Conservation (phyloP, 2,888 invertebrate genomes). For the Rhagophthalmus giganteus region DNA sequence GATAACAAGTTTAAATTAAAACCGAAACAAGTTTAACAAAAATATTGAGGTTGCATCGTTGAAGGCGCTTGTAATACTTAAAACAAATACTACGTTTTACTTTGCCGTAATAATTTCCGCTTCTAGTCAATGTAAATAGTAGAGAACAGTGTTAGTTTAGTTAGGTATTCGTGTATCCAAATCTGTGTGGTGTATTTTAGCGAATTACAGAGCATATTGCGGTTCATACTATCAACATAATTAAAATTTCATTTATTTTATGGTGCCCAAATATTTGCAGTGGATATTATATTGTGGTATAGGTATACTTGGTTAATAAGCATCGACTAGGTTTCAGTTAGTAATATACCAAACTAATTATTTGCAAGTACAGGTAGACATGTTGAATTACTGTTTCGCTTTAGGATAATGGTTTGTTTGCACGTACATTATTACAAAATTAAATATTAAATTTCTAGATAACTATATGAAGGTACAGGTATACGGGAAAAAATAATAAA, state of each 20-base stretch:
- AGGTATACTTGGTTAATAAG: neutral
- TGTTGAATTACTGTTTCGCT: no score
- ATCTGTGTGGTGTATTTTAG: constrained; percentile 14
- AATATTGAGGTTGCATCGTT: no score
- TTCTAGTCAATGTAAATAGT: constrained; percentile 19
- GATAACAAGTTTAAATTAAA: no score
- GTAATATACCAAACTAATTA: neutral
- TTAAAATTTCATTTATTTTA: constrained; percentile 23
- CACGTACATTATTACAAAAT: no score
- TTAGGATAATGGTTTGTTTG: no score
- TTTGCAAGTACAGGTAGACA: no score
- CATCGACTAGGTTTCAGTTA: neutral
- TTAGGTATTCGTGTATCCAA: constrained; percentile 16
- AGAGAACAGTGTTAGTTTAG: constrained; percentile 7
- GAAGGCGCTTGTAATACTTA: neutral
- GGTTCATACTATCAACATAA: constrained; percentile 14
- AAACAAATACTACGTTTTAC: neutral
- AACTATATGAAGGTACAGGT: no score
- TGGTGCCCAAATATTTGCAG: constrained; percentile 12
- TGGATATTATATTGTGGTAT: constrained; percentile 8
- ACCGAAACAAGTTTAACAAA: no score
- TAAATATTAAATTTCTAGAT: no score
- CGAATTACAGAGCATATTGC: constrained; percentile 12
- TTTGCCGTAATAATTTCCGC: constrained; percentile 20
- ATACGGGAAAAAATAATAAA: no score